Base-by-base conservation (phyloP, 1,140 invertebrate species). In the Ceratitis capitata region DNA sequence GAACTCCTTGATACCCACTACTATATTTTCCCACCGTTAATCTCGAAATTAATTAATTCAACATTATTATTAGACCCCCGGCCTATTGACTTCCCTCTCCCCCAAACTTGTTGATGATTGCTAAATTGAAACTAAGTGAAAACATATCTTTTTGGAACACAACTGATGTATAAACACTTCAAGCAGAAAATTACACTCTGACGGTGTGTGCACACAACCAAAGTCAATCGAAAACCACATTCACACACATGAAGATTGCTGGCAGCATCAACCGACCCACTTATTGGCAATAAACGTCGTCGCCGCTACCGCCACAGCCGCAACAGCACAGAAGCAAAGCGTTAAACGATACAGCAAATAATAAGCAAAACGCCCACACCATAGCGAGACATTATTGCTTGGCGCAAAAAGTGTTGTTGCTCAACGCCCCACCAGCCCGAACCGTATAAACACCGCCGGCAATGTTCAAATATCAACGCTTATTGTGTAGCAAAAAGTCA, bases 101-200 rank as follows among this genome's bases (percentile, higher is more conserved):
- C 49, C 32, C n/a, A n/a, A n/a, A 23, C 45, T 29, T 23, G 6
- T 32, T 3, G n/a, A 47, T 42, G 42, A 69, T 3, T 69, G 2
- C 42, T 16, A 83, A 56, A 42, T 84, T 84, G 39, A 84, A 47
- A 69, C 32, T 26, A 32, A 61, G 47, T 45, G 39, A 39, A 85
- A 85, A 78, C 64, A 74, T 74, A 74, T 35, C 35, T 56, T 64
- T 35, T 49, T 32, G 19, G 26, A 74, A 53, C 19, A 82, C 3
- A 69, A 53, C 82, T 85, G 58, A 82, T 85, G 47, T 39, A 49
- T 61, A 85, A 82, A 42, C 39, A 78, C 82, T 85, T 85, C 85
- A 85, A 82, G 85, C 85, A 74, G 74, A 85, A 85, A 85, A 85
- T 85, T 85, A 85, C 85, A 85, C 85, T 53, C 82, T 85, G 85